Percentiles rank a stretch among this genome's conserved stretches.
phyloP scores from a whole-genome alignment of 2,797 vertebrate species.

The Pampus argenteus region DNA sequence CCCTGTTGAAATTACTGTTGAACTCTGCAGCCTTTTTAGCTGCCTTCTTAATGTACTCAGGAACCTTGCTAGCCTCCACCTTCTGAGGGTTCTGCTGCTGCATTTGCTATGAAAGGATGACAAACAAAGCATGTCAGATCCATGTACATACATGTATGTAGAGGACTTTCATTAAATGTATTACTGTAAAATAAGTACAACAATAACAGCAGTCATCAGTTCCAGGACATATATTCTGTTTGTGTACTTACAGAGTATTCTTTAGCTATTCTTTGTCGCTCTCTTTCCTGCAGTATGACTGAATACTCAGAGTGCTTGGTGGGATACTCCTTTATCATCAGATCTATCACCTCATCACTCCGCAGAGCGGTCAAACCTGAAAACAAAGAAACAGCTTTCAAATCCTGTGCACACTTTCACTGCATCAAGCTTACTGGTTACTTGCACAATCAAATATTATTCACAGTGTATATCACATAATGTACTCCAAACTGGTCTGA shows the following conservation, averaged over 20 bases:
- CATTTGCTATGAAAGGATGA: conserved; percentile 90
- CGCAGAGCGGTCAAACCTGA: conserved; percentile 95
- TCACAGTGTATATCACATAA: background rate
- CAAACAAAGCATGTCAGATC: background rate
- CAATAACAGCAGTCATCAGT: background rate
- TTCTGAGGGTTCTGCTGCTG: conserved; percentile 98
- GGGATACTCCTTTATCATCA: conserved; percentile 99
- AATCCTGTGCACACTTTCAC: background rate
- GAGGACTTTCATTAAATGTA: background rate
- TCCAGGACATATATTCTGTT: background rate
- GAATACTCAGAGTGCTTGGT: conserved; percentile 97
- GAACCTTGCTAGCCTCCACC: conserved; percentile 98
- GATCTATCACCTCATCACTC: conserved; percentile 98
- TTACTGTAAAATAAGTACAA: background rate
- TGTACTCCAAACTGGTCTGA: background rate
- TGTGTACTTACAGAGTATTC: conserved; percentile 93
- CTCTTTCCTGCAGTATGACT: conserved; percentile 96
- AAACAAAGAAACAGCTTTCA: conserved; percentile 23
- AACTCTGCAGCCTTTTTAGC: conserved; percentile 98
- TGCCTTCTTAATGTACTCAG: conserved; percentile 98
- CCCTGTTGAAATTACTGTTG: conserved; percentile 97
- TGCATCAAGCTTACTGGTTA: background rate
- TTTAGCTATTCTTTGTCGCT: conserved; percentile 96
- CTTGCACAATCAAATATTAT: background rate
- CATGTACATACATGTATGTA: background rate